Base-by-base conservation (phyloP, 2,797 vertebrate species). In the Dromococcyx pavoninus region DNA sequence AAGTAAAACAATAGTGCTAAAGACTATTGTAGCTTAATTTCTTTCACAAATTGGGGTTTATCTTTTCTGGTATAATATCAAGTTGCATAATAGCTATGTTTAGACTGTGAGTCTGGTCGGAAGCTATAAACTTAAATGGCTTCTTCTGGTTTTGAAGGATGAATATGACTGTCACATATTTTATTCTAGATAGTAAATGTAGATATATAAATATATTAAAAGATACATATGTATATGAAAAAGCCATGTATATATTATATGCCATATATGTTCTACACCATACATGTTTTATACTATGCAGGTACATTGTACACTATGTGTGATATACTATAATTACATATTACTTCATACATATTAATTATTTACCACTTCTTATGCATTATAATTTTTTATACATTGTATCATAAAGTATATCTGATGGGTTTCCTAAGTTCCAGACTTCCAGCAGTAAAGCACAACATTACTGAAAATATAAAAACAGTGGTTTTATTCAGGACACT, bases 261-360 rank as follows among this genome's bases (percentile, higher is more conserved):
- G 9, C 2, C 39, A 32, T 15, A 14, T 54, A 41, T 69, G 53
- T 37, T 30, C 15, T 44, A 48, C 22, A 19, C 2, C n/a, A n/a
- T 56, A 12, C 18, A 43, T 3, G 11, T 35, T 77, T 77, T 78
- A 33, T 58, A 25, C 0, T 9, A 19, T 17, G 46, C 28, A 41
- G 2, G 1, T 41, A 13, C 41, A 50, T 1, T 56, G 4, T 56
- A 43, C 1, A 2, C 9, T 50, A 8, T 33, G 9, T 7, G 16
- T 67, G 58, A 64, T 23, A 54, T 21, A 60, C 3, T 70, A 14
- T 24, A 67, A 41, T 35, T 61, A 8, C 15, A 65, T 48, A 32
- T 4, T 28, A 22, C 9, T 67, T 79, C 12, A 60, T 35, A 46
- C 8, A 3, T 28, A n/a, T 48, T 62, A 69, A 56, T 44, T 39